Evolutionary conservation across 2,113 vertebrate species (phyloP).

Genomic region (Agapornis roseicollis): DNA sequence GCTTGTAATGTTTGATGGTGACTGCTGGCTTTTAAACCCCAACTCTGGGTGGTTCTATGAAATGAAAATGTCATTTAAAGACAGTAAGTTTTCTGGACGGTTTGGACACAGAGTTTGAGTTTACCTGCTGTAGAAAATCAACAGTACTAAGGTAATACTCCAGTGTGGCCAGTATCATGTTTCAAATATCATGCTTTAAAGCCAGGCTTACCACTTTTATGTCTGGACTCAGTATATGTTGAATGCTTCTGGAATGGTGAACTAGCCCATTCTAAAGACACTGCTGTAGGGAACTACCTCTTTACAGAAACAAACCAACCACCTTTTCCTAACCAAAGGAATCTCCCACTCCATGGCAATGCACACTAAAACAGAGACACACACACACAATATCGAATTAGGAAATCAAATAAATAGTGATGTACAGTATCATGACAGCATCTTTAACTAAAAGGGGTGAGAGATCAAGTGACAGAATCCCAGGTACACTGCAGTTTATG

Average conservation of each 20-base stretch:
- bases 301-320: neutral
- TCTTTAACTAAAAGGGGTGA: neutral
- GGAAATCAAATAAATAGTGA: neutral
- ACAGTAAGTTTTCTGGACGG: neutral
- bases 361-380: neutral
- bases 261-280: neutral
- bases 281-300: neutral
- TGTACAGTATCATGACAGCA: neutral
- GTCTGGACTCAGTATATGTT: neutral
- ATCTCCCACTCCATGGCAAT: neutral
- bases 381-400: neutral
- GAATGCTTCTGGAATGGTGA: neutral
- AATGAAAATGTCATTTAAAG: neutral
- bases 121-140: neutral
- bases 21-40: neutral
- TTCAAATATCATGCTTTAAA: neutral
- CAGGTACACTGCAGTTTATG: neutral
- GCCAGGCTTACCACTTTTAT: neutral
- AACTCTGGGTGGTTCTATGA: neutral
- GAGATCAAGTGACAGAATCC: neutral
- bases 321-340: neutral
- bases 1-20: neutral
- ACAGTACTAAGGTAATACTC: neutral
- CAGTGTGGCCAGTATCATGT: neutral
- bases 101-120: neutral